Percentiles rank a stretch among this genome's conserved stretches.
Evolutionary conservation across 2,888 invertebrate species (phyloP).

Genomic region (Elaeidobius kamerunicus): DNA sequence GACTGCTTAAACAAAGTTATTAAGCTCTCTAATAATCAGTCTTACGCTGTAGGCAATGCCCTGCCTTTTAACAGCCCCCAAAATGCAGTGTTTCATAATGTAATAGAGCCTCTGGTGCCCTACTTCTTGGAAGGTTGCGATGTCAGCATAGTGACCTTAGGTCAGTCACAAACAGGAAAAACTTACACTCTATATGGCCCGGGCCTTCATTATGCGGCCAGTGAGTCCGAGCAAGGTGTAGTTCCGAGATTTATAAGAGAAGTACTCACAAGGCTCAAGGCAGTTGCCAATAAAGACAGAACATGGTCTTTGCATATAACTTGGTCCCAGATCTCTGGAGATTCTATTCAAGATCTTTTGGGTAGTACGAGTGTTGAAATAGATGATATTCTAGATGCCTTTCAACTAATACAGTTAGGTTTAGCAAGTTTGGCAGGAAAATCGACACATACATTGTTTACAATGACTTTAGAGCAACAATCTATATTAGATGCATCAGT

Average conservation of each 20-base stretch:
- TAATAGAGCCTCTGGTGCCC: conserved; percentile 64
- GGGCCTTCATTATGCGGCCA: conserved; percentile 58
- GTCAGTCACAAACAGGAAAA: conserved; percentile 64
- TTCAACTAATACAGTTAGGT: conserved; percentile 67
- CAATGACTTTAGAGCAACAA: conserved; percentile 70
- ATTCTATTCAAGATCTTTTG: conserved; percentile 58
- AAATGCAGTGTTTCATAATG: conserved; percentile 61
- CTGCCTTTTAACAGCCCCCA: conserved; percentile 62
- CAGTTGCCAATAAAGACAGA: conserved; percentile 57
- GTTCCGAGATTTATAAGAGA: conserved; percentile 70
- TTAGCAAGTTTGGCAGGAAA: conserved; percentile 59
- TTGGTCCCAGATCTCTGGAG: conserved; percentile 71
- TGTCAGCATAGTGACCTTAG: conserved; percentile 69
- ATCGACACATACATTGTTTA: conserved; percentile 64
- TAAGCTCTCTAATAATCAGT: conserved; percentile 59
- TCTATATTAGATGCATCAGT: conserved; percentile 67
- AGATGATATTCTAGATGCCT: conserved; percentile 62
- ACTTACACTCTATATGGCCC: conserved; percentile 71
- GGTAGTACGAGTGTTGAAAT: conserved; percentile 59
- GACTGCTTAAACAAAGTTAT: conserved; percentile 59
- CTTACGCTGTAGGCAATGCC: conserved; percentile 56
- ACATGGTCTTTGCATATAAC: conserved; percentile 66
- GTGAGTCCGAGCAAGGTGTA: conserved; percentile 69
- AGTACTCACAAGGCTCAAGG: conserved; percentile 62
- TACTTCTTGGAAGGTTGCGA: conserved; percentile 71